Evolutionary conservation across 2,888 invertebrate species (phyloP).

Genomic region (Chydorus sphaericus): DNA sequence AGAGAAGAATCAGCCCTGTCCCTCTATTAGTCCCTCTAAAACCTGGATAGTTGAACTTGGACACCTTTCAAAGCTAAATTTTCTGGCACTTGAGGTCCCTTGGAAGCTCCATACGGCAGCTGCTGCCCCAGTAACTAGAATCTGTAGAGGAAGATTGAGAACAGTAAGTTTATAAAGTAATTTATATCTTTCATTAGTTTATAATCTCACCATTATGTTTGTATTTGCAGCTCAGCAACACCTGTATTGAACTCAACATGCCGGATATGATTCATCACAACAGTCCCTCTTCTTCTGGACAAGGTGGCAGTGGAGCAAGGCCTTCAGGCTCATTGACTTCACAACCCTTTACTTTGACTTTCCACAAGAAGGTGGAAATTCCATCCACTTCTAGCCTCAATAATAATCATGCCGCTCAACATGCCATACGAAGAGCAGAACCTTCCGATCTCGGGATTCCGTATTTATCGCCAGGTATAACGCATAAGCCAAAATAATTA

Average conservation of each 20-base stretch:
- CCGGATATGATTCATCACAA: slow-evolving; percentile 1
- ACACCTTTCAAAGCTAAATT: neutral
- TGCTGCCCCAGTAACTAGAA: too few relatives aligned
- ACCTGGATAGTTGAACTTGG: neutral
- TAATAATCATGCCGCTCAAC: neutral
- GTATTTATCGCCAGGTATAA: neutral
- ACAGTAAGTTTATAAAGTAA: neutral
- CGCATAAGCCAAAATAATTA: neutral
- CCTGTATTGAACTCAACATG: neutral
- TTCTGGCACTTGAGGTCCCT: neutral
- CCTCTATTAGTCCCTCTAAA: too few relatives aligned
- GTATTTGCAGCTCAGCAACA: neutral
- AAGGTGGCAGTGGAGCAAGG: neutral
- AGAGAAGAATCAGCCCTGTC: too few relatives aligned
- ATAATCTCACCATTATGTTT: neutral
- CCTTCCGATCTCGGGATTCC: slow-evolving; percentile 7
- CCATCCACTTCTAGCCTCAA: slow-evolving; percentile 31
- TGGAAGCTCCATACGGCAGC: too few relatives aligned
- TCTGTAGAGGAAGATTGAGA: neutral
- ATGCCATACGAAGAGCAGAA: slow-evolving; percentile 1
- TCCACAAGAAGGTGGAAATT: slow-evolving; percentile 45
- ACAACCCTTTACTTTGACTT: slow-evolving; percentile 39
- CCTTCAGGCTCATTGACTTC: neutral
- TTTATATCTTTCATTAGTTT: too few relatives aligned
- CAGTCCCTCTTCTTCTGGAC: neutral